Evolutionary conservation across 1,140 invertebrate species (phyloP).

Genomic region (Heterodera carotae): DNA sequence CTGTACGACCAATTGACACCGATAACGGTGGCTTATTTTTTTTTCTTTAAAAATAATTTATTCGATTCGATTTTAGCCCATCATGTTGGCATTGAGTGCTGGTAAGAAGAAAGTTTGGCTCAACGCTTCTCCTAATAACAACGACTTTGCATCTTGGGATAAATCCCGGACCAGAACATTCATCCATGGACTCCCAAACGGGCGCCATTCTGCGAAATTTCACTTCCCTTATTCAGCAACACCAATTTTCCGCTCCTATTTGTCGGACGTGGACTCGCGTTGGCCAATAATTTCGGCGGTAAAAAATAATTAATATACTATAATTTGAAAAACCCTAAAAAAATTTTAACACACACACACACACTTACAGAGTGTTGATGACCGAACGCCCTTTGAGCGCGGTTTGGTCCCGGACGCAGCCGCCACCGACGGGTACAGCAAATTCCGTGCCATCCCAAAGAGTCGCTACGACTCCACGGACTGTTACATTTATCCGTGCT

Average conservation of each 20-base stretch:
- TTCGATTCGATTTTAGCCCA: conserved; percentile 71
- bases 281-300: conserved; percentile 67
- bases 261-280: conserved; percentile 92
- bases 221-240: conserved; percentile 71
- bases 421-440: conserved; percentile 68
- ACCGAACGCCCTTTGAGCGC: conserved; percentile 88
- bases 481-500: conserved; percentile 86
- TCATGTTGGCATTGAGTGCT: conserved; percentile 93
- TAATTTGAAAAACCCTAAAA: neutral
- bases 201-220: too few relatives aligned
- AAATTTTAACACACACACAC: too few relatives aligned
- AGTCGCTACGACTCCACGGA: conserved; percentile 97
- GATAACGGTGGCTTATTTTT: conserved; percentile 71
- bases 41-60: neutral
- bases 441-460: conserved; percentile 83
- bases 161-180: too few relatives aligned
- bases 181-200: too few relatives aligned
- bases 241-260: conserved; percentile 86
- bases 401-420: conserved; percentile 75
- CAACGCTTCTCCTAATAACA: too few relatives aligned
- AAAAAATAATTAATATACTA: too few relatives aligned
- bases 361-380: conserved; percentile 79
- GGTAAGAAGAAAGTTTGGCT: conserved; percentile 2
- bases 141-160: too few relatives aligned
- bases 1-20: conserved; percentile 96